These are phyloP conservation scores for Drosophila leontia DNA, from an alignment of 1,140 invertebrate genomes.

Conservation along the genomic window DNA sequence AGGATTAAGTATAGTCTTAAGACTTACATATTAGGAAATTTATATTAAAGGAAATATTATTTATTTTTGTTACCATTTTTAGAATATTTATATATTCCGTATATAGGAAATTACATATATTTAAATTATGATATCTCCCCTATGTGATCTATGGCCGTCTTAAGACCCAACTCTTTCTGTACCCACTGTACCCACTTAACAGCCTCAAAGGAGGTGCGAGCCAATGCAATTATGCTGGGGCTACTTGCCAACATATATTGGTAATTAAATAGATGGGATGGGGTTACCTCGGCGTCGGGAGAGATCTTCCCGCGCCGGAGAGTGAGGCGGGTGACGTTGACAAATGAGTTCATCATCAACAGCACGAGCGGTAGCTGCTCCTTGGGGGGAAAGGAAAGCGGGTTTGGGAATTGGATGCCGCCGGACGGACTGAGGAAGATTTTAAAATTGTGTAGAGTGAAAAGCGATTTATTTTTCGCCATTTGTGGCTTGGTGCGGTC, in stretches of 20 bases:
- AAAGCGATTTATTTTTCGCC: conserved; percentile 82
- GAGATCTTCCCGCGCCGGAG: conserved; percentile 17
- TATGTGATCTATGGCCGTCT: no score
- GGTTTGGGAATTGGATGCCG: conserved; percentile 17
- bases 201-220: conserved; percentile 27
- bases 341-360: conserved; percentile 82
- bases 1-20: no score
- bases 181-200: conserved; percentile 46
- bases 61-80: neutral
- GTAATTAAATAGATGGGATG: conserved; percentile 80
- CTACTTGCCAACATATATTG: conserved; percentile 72
- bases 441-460: conserved; percentile 70
- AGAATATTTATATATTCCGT: neutral
- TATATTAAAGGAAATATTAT: no score
- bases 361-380: conserved; percentile 50
- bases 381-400: neutral
- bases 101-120: neutral
- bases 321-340: conserved; percentile 63
- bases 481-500: conserved; percentile 71
- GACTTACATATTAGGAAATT: no score
- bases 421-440: conserved; percentile 13
- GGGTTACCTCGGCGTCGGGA: conserved; percentile 46
- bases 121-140: neutral
- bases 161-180: neutral
- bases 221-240: conserved; percentile 65